Evolutionary conservation across 2,113 vertebrate genomes (phyloP).

Genomic region (Junco hyemalis): DNA sequence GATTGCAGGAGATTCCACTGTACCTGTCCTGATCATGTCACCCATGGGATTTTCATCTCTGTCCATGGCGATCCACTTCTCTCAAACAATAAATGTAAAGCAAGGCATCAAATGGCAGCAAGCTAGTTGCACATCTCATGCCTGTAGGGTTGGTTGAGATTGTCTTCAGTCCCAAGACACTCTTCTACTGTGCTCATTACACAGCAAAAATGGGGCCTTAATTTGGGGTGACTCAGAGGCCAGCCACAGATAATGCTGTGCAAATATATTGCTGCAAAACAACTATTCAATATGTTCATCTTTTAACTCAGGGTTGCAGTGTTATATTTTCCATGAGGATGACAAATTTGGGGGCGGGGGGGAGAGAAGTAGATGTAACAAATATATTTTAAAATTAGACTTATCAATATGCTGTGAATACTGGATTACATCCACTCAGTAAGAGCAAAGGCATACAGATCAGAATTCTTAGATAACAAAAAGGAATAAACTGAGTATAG

Average conservation of each 20-base stretch:
- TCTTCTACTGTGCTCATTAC: neutral
- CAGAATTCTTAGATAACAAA: slow-evolving; percentile 6
- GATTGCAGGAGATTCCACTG: neutral
- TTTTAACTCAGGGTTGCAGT: neutral
- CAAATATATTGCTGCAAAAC: neutral
- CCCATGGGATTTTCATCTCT: neutral
- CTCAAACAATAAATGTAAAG: neutral
- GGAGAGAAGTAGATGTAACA: slow-evolving; percentile 9
- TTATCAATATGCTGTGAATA: slow-evolving; percentile 34
- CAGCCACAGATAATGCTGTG: neutral
- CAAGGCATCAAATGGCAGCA: neutral
- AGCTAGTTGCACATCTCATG: neutral
- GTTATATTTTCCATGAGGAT: neutral
- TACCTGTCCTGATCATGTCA: neutral
- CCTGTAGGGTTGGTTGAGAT: neutral
- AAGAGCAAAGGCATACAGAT: slow-evolving; percentile 13
- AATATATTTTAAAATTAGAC: slow-evolving; percentile 37
- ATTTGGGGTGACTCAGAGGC: neutral
- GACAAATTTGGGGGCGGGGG: neutral
- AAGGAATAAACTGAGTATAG: neutral
- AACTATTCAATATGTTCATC: neutral
- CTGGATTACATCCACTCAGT: neutral
- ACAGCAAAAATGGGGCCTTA: neutral
- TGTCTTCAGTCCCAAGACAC: neutral
- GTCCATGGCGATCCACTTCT: neutral